Evolutionary conservation across 2,888 invertebrate species (phyloP), one percentile per base, ranked within the genome.

Genomic region (Chymomyza amoena): DNA sequence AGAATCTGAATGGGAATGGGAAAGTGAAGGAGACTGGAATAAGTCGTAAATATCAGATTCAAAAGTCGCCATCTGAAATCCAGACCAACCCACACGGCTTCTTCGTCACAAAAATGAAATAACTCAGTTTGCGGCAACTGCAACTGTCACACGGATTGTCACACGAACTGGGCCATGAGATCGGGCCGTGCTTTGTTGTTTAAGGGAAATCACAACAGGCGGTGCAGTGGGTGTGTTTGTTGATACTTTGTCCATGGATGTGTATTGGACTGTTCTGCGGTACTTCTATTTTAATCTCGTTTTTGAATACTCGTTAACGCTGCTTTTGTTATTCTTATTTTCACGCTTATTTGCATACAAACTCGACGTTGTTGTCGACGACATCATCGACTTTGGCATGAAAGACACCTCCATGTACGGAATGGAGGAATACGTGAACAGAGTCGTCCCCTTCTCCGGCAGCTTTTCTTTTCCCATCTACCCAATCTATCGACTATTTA

Each of bases 271-370:
- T 75, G 54, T 70, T 69, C 61, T 69, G 69, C 15, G 72, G 73
- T 77, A 87, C 84, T 88, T 78, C 88, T 88, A 88, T 88, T 85
- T 85, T 85, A 85, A 85, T 85, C 85, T 85, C 77, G 87, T 88
- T 85, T 85, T 88, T 85, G 88, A 85, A 88, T 85, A 84, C 88
- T 85, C 88, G 85, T 85, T 85, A 85, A 88, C 88, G 87, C 79
- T 76, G 80, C 88, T 84, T 88, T 87, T 85, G 84, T 84, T 79
- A 86, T 84, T 86, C 80, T 88, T 84, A 81, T 88, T 88, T 85
- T 88, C 84, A 87, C 88, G 85, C 85, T 87, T 85, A 85, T 85
- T 88, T 87, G 88, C 88, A 87, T 87, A 80, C 74, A 76, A 79
- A 72, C 72, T 72, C 68, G n/a, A n/a, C n/a, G n/a, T n/a, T n/a